These are phyloP conservation scores for Gyps fulvus DNA, from an alignment of 2,113 vertebrate species.

Conservation along the genomic window DNA sequence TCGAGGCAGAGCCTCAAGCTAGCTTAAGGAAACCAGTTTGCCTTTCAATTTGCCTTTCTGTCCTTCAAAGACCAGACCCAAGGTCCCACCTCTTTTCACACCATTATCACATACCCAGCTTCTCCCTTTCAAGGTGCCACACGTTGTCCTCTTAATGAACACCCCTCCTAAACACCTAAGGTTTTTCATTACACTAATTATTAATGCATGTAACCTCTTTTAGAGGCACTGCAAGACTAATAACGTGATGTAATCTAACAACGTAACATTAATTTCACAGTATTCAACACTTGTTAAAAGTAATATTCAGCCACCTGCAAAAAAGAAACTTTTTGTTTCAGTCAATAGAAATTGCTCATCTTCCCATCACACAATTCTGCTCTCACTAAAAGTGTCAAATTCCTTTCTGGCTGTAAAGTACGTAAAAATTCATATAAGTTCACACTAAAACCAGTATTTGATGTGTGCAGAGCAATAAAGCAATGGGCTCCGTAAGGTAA, in stretches of 20 bases:
- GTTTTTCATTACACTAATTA: background rate
- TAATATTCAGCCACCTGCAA: background rate
- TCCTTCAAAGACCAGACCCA: background rate
- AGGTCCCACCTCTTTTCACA: background rate
- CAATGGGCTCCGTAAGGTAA: rapidly evolving
- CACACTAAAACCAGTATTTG: background rate
- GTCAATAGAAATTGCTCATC: background rate
- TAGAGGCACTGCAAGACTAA: background rate
- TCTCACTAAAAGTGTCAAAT: background rate
- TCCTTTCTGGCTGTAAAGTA: background rate
- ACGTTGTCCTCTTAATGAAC: background rate
- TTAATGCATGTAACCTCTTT: background rate
- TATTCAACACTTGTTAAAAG: background rate
- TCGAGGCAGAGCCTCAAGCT: background rate
- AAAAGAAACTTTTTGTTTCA: background rate
- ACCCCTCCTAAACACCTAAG: background rate
- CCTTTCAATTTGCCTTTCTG: background rate
- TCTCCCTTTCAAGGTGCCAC: background rate
- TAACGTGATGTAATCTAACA: background rate
- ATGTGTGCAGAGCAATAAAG: background rate
- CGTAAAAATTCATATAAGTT: background rate
- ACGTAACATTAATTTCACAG: rapidly evolving
- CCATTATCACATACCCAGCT: rapidly evolving
- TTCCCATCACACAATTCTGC: background rate
- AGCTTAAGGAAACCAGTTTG: background rate